Base-by-base conservation (phyloP, 2,888 invertebrate species). In the Drymonia ruficornis region DNA sequence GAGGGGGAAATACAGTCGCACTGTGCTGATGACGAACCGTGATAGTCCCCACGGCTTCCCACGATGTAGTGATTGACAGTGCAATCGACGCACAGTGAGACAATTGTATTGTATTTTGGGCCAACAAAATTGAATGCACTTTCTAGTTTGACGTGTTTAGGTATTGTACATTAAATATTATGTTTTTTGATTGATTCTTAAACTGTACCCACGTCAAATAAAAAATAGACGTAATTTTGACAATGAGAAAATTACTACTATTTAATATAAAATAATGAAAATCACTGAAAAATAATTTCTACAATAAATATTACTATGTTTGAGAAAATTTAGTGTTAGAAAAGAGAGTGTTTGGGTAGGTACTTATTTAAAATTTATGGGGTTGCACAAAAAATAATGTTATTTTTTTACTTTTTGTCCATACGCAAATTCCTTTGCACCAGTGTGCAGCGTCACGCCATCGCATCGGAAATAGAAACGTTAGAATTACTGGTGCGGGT, bases 31-130 rank as follows among this genome's bases (percentile, higher is more conserved):
- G 79, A 77, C 70, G 74, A 78, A 72, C 72, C 65, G 74, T 66
- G 76, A 79, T 76, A 82, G 77, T 76, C 80, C 78, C 81, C 62
- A 76, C 69, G 80, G 80, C 76, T 80, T 82, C 72, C 72, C 65
- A 65, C 65, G 73, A 78, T 62, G 72, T 67, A 76, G 73, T 87
- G 86, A 87, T 87, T 88, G 88, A 87, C 87, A 87, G 81, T 73
- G 81, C 84, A 86, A 87, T 87, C 77, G 79, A 71, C 69, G 76
- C 76, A 74, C 65, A 68, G 70, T 70, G 73, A 58, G 55, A 23
- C 13, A 40, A 28, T 13, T 23, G 0, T 29, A 19, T 52, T 6
- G 29, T 50, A 13, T 19, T 48, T 19, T 52, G 31, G 18, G 52
- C 36, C 49, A 15, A 53, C 50, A 46, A 55, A 29, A 1, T 28